Evolutionary conservation across 2,797 vertebrate species (phyloP), one percentile per base, ranked within the genome.

Genomic region (Ctenosaura bakeri): DNA sequence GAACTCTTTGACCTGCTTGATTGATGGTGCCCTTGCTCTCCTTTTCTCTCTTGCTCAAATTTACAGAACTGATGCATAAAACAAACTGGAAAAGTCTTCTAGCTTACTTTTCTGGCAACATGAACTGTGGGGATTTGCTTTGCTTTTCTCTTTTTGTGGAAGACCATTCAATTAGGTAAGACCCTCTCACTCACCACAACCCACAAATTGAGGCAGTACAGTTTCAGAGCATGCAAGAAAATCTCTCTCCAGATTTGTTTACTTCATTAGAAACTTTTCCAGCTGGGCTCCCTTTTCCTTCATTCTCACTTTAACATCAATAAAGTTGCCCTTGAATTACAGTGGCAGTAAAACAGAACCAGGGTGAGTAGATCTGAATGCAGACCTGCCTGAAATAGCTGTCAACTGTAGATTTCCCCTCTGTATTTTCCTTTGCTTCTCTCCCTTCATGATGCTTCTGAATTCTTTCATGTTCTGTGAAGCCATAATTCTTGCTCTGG

Each of bases 241-340:
- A 66, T 26, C 35, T 32, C 20, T 59, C 52, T 26, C 0, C 18
- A 78, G 2, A 20, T 42, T 86, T 1, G 0, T 16, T 16, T 81
- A 77, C 50, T 87, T 18, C 32, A 59, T 35, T 13, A 77, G 13
- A 26, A 59, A 5, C 20, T 73, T 38, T 46, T 59, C 32, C 7
- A 1, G 56, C 50, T 2, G 6, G 20, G 13, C 79, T 86, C 20
- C 42, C 26, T 83, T 64, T 64, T 38, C 29, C 59, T 86, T 87
- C 76, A 14, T 2, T 0, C 1, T 24, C 4, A n/a, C n/a, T 26
- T 92, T 46, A 54, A 1, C 6, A 62, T 12, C 52, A 91, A 76
- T 86, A 76, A 35, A 59, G 8, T 64, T 73, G 13, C 71, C n/a
- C 90, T 91, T 90, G 82, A 83, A 10, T 59, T 86, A 85, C 74